phyloP scores from a whole-genome alignment of 2,888 invertebrate species.

The Drosophila fulvimacula region DNA sequence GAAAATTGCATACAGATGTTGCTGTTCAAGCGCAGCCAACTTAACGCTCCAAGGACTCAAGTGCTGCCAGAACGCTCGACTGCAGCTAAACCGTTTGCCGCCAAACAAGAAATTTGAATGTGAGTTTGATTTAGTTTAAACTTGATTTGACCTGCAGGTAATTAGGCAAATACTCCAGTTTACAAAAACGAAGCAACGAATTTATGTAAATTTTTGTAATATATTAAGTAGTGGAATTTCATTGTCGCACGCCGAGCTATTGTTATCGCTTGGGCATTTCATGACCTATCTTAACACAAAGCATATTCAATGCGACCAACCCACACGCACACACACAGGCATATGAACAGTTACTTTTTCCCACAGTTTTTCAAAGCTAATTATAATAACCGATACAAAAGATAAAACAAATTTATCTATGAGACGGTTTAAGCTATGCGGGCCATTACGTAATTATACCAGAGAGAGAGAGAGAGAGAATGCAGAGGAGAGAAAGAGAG shows the following conservation, averaged over 20 bases:
- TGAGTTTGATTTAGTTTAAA: not conserved
- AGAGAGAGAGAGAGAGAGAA: not conserved
- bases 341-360: slow-evolving; percentile 4
- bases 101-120: not conserved
- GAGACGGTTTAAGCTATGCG: not conserved
- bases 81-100: not conserved
- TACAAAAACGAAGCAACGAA: not conserved
- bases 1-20: not conserved
- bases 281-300: slow-evolving; percentile 13
- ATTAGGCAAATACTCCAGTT: not conserved
- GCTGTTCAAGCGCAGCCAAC: slow-evolving; percentile 3
- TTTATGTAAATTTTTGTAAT: not conserved
- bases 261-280: not conserved
- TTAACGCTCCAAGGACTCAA: not conserved
- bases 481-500: not conserved
- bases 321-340: not conserved
- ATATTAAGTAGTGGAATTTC: not conserved
- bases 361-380: slow-evolving; percentile 30
- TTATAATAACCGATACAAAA: slow-evolving; percentile 27
- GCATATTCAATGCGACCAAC: not conserved
- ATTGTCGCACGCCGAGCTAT: not conserved
- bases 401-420: slow-evolving; percentile 23
- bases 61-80: slow-evolving; percentile 5
- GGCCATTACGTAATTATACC: slow-evolving; percentile 24
- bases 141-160: not conserved